Percentiles rank a stretch among this genome's conserved stretches.
Conservation (phyloP, 23 tunicate species). For the Trididemnum clinides region DNA sequence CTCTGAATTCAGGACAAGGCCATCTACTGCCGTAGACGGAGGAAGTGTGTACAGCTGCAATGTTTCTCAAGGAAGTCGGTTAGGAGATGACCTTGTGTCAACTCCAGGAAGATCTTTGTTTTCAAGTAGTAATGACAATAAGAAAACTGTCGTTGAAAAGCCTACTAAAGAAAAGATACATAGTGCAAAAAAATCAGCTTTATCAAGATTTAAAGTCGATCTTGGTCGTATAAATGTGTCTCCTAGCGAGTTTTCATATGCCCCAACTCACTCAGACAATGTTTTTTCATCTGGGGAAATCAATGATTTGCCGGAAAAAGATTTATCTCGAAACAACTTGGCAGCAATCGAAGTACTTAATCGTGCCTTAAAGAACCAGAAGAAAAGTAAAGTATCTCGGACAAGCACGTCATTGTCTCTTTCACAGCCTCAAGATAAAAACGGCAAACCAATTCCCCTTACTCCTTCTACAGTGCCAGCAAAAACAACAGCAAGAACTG, state of each 20-base stretch:
- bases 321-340: conserved; percentile 32
- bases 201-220: conserved; percentile 2
- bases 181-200: conserved; percentile 21
- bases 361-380: conserved; percentile 62
- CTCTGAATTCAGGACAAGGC: neutral
- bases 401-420: conserved; percentile 42
- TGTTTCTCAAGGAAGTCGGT: conserved; percentile 5
- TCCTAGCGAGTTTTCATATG: conserved; percentile 8
- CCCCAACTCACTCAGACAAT: neutral
- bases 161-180: neutral
- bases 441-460: no score
- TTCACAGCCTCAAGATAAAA: neutral
- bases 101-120: conserved; percentile 17
- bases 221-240: conserved; percentile 37
- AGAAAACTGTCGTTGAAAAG: neutral
- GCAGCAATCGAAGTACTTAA: conserved; percentile 57
- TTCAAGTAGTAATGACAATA: neutral
- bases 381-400: conserved; percentile 63
- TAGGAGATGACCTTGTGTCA: conserved; percentile 16
- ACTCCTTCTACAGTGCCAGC: neutral
- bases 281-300: neutral
- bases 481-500: neutral
- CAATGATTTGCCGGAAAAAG: conserved; percentile 29
- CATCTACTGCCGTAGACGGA: conserved; percentile 17
- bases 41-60: conserved; percentile 18